Evolutionary conservation across 2,113 vertebrate genomes (phyloP), one percentile per base, ranked within the genome.

Genomic region (Pteruthius melanotis): DNA sequence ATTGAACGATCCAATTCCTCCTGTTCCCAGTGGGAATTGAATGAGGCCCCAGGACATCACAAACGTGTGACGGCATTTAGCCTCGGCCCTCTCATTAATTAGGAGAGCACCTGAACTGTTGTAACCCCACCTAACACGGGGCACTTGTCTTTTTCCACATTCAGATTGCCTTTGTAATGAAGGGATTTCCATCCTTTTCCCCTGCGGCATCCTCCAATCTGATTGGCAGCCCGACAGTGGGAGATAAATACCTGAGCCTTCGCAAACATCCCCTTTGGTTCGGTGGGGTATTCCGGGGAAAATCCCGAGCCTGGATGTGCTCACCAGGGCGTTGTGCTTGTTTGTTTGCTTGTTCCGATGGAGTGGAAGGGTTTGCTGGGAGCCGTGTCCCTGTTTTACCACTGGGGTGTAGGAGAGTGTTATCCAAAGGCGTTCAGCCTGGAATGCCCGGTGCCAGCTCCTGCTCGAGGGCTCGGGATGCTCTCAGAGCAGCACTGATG

Each of bases 381-480:
- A 81, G 81, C 47, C 3, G 2, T 68, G 68, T 85, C 80, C 42
- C 59, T 76, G 57, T 63, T 47, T 79, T 53, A 26, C 82, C 89
- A 19, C 68, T 94, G 95, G 83, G 76, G 71, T 93, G 87, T 94
- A 95, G 75, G 53, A 91, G 76, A 86, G 84, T 15, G 87, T 88
- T 83, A 35, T 60, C 53, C 18, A 63, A 10, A 50, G 54, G 64
- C 30, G 21, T 18, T 7, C 27, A 37, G 49, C 60, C 40, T 9
- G 60, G 35, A 27, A 3, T 26, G 39, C 33, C 74, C 63, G 9
- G 10, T 16, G 45, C 52, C 79, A 52, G 44, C 40, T 37, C 11
- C 61, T 61, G 53, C 69, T 35, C 20, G 6, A 64, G 23, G 23
- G 7, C 42, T 19, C 7, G 6, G 30, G n/a, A n/a, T 21, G 11